Base-by-base conservation (phyloP, 2,113 vertebrate species). In the Bettongia penicillata region DNA sequence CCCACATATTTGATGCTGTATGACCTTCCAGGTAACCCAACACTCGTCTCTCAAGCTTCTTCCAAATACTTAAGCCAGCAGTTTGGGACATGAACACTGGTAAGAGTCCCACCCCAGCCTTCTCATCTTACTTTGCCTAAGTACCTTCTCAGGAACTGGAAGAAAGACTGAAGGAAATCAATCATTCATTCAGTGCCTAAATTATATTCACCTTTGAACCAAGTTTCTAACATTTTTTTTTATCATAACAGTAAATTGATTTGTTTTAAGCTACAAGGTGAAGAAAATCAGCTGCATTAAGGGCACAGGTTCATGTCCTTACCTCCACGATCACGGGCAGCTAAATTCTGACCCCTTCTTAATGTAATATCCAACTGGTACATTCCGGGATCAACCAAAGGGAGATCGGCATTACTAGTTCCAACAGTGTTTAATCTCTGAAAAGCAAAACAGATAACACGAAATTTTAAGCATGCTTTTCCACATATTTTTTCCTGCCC, bases 261-360 rank as follows among this genome's bases (percentile, higher is more conserved):
- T 90, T 90, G 91, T 94, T 2, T 50, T 84, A 94, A 94, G 14
- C 28, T 47, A 89, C n/a, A 92, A 89, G 8, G 90, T 92, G 89
- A 95, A 51, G 0, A 89, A 91, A 90, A 23, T 89, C 94, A 92
- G 4, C 92, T 49, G 94, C 3, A 93, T 92, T 37, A 92, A 93
- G 47, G 3, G 91, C 52, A 47, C 8, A 95, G 37, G 6, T 53
- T 94, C 89, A 92, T 0, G 0, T 68, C 92, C 98, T 98, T 98
- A 99, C 99, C 99, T 98, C 99, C 99, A 94, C 99, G 98, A 98
- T 99, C 99, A 53, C 99, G 98, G 94, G 99, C 99, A 97, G 99
- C 99, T 96, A 99, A 98, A 98, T 99, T 99, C 96, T 99, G 99
- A 98, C 99, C 99, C 98, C 98, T 99, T 98, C 98, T 99, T 91